Percentiles rank a stretch among this genome's conserved stretches.
Conservation (phyloP, 2,797 vertebrate genomes). For the Prionace glauca region DNA sequence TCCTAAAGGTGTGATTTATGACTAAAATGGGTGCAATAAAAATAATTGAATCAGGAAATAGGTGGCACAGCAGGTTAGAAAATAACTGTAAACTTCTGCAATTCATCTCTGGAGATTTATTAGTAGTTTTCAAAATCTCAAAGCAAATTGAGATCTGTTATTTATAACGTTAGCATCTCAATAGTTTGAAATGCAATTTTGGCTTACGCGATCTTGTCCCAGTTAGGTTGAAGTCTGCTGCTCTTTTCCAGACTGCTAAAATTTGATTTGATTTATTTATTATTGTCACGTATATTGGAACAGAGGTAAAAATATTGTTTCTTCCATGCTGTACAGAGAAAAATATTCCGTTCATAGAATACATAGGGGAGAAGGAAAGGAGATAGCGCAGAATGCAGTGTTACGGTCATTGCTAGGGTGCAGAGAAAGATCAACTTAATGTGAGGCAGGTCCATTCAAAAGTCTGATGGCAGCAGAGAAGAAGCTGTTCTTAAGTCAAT, state of each 20-base stretch:
- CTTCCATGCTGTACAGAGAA: no score
- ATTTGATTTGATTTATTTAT: no score
- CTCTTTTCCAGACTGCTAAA: not conserved
- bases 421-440: no score
- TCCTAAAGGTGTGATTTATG: not conserved
- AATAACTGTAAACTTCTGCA: not conserved
- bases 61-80: conserved; percentile 18
- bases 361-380: no score
- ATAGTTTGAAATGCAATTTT: not conserved
- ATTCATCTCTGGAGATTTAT: not conserved
- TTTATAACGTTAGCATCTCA: not conserved
- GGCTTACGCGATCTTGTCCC: not conserved
- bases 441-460: no score
- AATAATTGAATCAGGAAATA: conserved; percentile 32
- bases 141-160: not conserved
- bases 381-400: no score
- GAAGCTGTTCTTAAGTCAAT: no score
- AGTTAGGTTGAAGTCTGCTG: not conserved
- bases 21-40: not conserved
- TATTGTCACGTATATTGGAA: no score
- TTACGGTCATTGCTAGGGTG: no score
- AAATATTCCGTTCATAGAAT: no score
- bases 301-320: no score
- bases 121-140: not conserved
- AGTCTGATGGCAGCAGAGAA: no score